phyloP scores from a whole-genome alignment of 2,113 vertebrate genomes.

The Phocoena phocoena region DNA sequence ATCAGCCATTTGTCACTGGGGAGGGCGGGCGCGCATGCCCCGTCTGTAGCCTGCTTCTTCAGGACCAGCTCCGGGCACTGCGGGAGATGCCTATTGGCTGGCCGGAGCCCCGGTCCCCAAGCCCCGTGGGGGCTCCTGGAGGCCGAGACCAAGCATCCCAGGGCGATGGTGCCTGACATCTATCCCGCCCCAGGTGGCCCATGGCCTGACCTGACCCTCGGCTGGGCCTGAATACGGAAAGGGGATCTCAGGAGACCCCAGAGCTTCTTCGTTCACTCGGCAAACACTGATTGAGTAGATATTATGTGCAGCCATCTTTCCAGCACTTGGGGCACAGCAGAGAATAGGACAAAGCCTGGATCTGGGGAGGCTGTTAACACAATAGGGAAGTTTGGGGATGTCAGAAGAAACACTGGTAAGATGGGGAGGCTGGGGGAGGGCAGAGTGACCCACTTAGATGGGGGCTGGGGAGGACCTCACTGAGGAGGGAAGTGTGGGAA shows the following conservation, averaged over 20 bases:
- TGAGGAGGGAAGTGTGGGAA: background rate
- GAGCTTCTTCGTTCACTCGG: background rate
- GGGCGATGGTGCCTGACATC: accelerated
- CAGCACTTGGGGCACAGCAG: background rate
- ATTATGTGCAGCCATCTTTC: background rate
- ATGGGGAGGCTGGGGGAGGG: accelerated
- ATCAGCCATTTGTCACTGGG: constrained; percentile 49
- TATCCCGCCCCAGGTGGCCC: too few species aligned
- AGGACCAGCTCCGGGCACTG: background rate
- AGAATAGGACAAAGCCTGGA: background rate
- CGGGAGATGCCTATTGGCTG: too few species aligned
- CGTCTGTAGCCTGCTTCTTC: background rate
- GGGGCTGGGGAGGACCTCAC: too few species aligned
- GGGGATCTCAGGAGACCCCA: background rate
- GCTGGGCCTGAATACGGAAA: background rate
- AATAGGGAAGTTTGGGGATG: background rate
- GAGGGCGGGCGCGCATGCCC: background rate
- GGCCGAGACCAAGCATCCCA: background rate
- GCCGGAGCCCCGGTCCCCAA: background rate
- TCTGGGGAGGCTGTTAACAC: background rate
- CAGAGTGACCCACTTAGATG: background rate
- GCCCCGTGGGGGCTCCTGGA: background rate
- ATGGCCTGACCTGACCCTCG: background rate
- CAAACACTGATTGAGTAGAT: background rate
- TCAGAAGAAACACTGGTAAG: background rate